Evolutionary conservation across 2,888 invertebrate genomes (phyloP).

Genomic region (Limnephilus auricula): DNA sequence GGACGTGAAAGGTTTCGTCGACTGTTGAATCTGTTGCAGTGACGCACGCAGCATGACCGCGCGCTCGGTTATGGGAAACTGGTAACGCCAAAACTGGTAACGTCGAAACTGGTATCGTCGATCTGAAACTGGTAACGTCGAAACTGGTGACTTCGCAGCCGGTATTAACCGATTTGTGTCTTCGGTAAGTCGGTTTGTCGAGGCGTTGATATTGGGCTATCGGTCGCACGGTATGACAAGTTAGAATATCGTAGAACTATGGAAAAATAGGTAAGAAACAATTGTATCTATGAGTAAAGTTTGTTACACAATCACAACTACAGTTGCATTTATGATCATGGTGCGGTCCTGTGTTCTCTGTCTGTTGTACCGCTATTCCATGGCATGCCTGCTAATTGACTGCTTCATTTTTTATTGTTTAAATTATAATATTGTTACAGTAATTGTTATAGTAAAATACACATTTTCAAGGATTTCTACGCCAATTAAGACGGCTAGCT

Average conservation of each 20-base stretch:
- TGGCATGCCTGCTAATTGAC: not conserved
- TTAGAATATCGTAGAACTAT: conserved; percentile 15
- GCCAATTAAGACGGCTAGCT: too few relatives aligned
- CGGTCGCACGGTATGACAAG: conserved; percentile 24
- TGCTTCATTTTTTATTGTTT: not conserved
- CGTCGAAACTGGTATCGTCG: not conserved
- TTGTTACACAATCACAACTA: not conserved
- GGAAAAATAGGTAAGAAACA: conserved; percentile 33
- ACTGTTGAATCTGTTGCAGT: not conserved
- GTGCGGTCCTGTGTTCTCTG: not conserved
- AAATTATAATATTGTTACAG: too few relatives aligned
- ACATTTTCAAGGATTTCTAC: too few relatives aligned
- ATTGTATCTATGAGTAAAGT: conserved; percentile 3
- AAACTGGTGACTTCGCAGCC: not conserved
- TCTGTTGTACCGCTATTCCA: not conserved
- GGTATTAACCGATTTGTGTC: not conserved
- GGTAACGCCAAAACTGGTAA: not conserved
- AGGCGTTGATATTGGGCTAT: conserved; percentile 22
- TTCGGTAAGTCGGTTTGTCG: conserved; percentile 13
- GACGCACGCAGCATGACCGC: not conserved
- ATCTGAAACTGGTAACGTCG: not conserved
- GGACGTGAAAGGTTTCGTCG: not conserved
- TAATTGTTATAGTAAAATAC: too few relatives aligned
- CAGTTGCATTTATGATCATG: not conserved
- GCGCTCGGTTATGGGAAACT: not conserved